A percentile compares a stretch with the other conserved stretches of the same genome.
These are phyloP conservation scores for Leucophenga varia DNA, from an alignment of 1,140 invertebrate species.

Conservation along the genomic window DNA sequence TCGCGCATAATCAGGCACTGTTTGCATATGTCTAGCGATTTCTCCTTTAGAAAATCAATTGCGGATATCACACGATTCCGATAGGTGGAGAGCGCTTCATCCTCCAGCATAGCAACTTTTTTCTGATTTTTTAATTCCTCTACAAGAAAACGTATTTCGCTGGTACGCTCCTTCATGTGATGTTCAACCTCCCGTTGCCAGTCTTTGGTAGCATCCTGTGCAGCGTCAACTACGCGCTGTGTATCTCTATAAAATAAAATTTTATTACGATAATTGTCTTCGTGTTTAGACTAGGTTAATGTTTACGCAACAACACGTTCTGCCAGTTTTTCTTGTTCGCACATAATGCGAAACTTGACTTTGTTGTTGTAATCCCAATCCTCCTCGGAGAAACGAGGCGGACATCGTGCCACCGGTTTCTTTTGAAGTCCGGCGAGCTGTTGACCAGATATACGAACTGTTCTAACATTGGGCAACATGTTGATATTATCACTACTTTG, in stretches of 20 bases:
- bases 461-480: no score
- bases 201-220: conserved; percentile 63
- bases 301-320: conserved; percentile 65
- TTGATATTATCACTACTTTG: no score
- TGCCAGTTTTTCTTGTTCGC: conserved; percentile 72
- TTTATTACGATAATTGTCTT: no score
- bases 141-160: conserved; percentile 79
- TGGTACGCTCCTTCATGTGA: conserved; percentile 73
- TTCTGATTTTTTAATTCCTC: conserved; percentile 75
- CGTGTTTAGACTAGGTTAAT: no score
- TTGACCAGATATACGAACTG: no score
- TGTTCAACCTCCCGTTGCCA: conserved; percentile 75
- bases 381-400: conserved; percentile 65
- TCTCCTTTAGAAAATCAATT: conserved; percentile 66
- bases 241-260: conserved; percentile 57
- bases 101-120: conserved; percentile 60
- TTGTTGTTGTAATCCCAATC: conserved; percentile 74
- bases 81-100: conserved; percentile 50
- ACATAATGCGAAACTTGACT: conserved; percentile 64
- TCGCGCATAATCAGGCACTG: conserved; percentile 70
- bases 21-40: conserved; percentile 66
- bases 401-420: no score
- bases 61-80: conserved; percentile 66
- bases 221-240: conserved; percentile 64
- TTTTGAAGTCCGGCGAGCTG: no score